These are phyloP conservation scores for Steinernema scapterisci DNA, from an alignment of 2,888 invertebrate species.

Conservation along the genomic window DNA sequence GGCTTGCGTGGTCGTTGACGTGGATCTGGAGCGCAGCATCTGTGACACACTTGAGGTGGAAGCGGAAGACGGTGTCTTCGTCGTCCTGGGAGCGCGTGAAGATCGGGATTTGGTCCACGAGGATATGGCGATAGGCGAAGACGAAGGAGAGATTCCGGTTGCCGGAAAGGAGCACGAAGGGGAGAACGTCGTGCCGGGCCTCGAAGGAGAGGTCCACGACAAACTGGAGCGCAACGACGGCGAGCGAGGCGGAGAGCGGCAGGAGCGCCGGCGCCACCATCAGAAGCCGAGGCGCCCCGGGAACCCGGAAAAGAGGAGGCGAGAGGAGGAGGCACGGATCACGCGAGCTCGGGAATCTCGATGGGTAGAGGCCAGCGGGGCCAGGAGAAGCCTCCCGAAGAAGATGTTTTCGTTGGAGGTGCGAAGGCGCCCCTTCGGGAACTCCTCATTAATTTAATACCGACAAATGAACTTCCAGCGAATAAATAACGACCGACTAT, in stretches of 20 bases:
- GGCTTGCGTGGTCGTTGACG: conserved; percentile 34
- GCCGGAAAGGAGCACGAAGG: conserved; percentile 44
- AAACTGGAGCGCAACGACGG: conserved; percentile 26
- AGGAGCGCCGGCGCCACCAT: conserved; percentile 30
- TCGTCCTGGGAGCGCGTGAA: neutral
- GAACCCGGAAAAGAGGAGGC: no score
- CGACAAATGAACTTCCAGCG: conserved; percentile 10
- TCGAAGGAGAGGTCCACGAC: conserved; percentile 19
- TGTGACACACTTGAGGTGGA: conserved; percentile 41
- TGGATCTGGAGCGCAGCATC: conserved; percentile 40
- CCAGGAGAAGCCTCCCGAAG: no score
- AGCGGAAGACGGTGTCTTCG: neutral
- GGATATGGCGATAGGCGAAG: conserved; percentile 37
- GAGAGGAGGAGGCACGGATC: no score
- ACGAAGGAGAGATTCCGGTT: conserved; percentile 47
- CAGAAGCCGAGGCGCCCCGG: neutral
- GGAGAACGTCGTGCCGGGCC: conserved; percentile 24
- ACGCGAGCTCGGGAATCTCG: no score
- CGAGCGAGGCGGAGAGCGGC: conserved; percentile 31
- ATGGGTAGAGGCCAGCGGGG: no score
- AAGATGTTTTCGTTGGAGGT: neutral
- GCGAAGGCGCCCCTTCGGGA: neutral
- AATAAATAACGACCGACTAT: conserved; percentile 19
- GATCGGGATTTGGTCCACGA: conserved; percentile 40
- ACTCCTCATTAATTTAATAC: conserved; percentile 18